Evolutionary conservation across 2,113 vertebrate genomes (phyloP), one percentile per base, ranked within the genome.

Genomic region (Sander lucioperca): DNA sequence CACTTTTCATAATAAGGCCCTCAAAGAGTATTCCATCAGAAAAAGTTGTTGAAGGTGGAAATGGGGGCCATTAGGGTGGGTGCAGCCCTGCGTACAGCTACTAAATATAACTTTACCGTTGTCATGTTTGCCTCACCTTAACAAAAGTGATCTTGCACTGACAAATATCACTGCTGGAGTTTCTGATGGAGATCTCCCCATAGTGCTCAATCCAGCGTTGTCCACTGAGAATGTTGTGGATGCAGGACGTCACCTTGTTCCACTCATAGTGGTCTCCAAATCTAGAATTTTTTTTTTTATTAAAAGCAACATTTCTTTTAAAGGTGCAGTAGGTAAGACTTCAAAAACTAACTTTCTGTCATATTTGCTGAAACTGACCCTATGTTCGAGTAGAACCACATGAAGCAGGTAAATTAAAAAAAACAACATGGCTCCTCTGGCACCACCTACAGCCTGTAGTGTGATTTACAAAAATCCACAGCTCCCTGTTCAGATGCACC

Each of bases 121-220:
- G 45, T 27, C 9, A 27, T 15, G 0, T 53, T 64, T n/a, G 30
- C 10, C 86, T 87, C 91, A 99, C 98, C 97, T 99, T 99, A 80
- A 99, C 89, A 84, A 99, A 99, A 63, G 95, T 98, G 90, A 99
- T 95, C 94, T 98, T 99, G 94, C 98, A 99, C 79, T 97, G 93
- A 92, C 97, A 98, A 45, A 93, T 91, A 36, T 97, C 94, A 7
- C 96, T 96, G 11, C 84, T 96, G 77, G 95, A 93, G 86, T 99
- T 99, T 91, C 94, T 97, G 90, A 99, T 97, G 84, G 96, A 92
- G 78, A 99, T 98, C 92, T 99, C 98, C 19, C 98, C 98, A 0
- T 99, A 99, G 94, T 99, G 98, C 89, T 99, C 98, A 3, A 99
- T 98, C 98, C 98, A 99, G 78, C 97, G 96, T 92, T 99, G 98